These are phyloP conservation scores for Calosoma granatense DNA, from an alignment of 1,140 invertebrate genomes.

Conservation along the genomic window DNA sequence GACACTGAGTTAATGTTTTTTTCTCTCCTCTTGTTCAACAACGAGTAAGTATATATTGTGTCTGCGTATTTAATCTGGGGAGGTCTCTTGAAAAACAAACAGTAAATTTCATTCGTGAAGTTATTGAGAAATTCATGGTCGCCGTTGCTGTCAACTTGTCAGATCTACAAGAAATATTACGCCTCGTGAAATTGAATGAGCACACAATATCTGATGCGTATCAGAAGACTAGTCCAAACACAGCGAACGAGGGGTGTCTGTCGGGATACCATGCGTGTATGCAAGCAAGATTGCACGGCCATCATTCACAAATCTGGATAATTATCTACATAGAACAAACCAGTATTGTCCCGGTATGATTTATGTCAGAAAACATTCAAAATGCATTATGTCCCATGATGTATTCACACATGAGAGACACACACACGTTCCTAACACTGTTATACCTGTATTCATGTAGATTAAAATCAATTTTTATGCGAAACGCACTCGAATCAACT, in stretches of 20 bases:
- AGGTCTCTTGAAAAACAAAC: not conserved
- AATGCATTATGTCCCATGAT: not conserved
- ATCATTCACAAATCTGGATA: not conserved
- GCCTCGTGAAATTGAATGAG: conserved; percentile 3
- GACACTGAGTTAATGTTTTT: no score
- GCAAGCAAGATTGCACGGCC: no score
- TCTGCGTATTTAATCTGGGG: not conserved
- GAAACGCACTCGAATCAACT: no score
- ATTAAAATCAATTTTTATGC: conserved; percentile 4
- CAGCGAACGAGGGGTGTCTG: not conserved
- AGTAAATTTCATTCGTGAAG: not conserved
- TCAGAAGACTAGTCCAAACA: no score
- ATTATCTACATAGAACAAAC: not conserved
- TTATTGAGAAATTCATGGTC: not conserved
- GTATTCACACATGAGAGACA: not conserved
- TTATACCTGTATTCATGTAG: not conserved
- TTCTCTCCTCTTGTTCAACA: no score
- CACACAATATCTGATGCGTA: conserved; percentile 5
- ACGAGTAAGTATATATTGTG: no score
- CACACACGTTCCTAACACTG: not conserved
- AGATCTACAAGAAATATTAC: conserved; percentile 9
- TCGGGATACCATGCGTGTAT: not conserved
- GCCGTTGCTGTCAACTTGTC: conserved; percentile 3
- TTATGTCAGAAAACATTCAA: conserved; percentile 8
- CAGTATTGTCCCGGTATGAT: not conserved